A percentile compares a stretch with the other conserved stretches of the same genome.
Evolutionary conservation across 2,888 invertebrate genomes (phyloP).

Genomic region (Polydrusus cervinus): DNA sequence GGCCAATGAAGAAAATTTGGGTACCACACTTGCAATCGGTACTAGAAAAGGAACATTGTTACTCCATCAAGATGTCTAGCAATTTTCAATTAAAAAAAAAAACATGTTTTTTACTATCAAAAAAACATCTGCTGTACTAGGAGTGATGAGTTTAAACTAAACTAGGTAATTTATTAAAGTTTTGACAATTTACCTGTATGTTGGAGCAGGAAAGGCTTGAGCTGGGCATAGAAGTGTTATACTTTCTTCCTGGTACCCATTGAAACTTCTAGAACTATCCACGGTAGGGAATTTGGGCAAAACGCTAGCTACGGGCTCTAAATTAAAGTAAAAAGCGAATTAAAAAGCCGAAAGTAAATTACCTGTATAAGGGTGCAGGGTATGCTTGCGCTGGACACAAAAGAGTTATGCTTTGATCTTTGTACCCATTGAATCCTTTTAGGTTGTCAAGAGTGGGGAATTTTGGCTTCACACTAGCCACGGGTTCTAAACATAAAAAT

Average conservation of each 20-base stretch:
- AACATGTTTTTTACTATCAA: too few relatives aligned
- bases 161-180: not conserved
- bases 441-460: conserved; percentile 72
- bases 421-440: conserved; percentile 76
- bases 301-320: conserved; percentile 75
- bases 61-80: not conserved
- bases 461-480: conserved; percentile 77
- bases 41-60: conserved; percentile 64
- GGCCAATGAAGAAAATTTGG: conserved; percentile 74
- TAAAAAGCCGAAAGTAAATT: conserved; percentile 50
- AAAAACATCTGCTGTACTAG: too few relatives aligned
- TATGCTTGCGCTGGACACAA: conserved; percentile 78
- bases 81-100: too few relatives aligned
- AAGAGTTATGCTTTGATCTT: conserved; percentile 67
- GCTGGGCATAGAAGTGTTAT: conserved; percentile 76
- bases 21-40: conserved; percentile 76
- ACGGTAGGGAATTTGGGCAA: conserved; percentile 75
- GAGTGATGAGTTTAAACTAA: too few relatives aligned
- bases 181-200: conserved; percentile 66
- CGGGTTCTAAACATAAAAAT: conserved; percentile 33
- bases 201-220: conserved; percentile 77
- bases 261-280: conserved; percentile 76
- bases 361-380: conserved; percentile 74
- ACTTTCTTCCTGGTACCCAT: conserved; percentile 68
- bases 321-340: conserved; percentile 10